Evolutionary conservation across 2,797 vertebrate species (phyloP).

Genomic region (Rhinoraja longicauda): DNA sequence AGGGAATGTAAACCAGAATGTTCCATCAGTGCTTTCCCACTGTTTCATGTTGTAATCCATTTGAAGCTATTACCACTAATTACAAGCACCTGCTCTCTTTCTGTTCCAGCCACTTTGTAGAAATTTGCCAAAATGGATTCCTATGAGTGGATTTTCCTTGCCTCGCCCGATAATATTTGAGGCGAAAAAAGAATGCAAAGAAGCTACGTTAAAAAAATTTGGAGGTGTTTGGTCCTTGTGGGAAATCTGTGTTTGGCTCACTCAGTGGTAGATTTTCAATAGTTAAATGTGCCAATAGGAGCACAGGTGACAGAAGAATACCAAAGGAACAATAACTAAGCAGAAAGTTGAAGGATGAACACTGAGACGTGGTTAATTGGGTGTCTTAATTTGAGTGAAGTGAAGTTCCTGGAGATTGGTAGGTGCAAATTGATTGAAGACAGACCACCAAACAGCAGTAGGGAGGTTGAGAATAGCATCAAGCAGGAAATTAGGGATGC

Average conservation of each 20-base stretch:
- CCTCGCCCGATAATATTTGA: not conserved
- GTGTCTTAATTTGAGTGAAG: not conserved
- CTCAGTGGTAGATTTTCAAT: not conserved
- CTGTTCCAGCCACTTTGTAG: not conserved
- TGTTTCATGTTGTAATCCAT: not conserved
- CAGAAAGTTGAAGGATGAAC: not conserved
- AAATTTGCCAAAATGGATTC: not conserved
- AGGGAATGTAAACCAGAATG: not conserved
- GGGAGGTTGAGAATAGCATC: too few relatives aligned
- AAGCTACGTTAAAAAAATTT: not conserved
- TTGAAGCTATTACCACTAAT: not conserved
- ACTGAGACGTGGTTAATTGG: not conserved
- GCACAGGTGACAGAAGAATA: not conserved
- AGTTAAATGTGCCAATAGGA: not conserved
- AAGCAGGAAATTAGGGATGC: too few relatives aligned
- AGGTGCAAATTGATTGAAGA: not conserved
- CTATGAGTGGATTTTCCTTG: not conserved
- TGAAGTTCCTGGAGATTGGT: not conserved
- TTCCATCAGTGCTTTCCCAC: not conserved
- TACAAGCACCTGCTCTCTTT: not conserved
- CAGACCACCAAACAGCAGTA: too few relatives aligned
- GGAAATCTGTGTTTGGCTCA: not conserved
- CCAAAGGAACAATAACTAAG: not conserved
- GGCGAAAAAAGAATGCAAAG: not conserved
- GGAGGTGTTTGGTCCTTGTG: not conserved